These are phyloP conservation scores for Lacanobia wlatinum DNA, from an alignment of 2,888 invertebrate species.

Conservation along the genomic window DNA sequence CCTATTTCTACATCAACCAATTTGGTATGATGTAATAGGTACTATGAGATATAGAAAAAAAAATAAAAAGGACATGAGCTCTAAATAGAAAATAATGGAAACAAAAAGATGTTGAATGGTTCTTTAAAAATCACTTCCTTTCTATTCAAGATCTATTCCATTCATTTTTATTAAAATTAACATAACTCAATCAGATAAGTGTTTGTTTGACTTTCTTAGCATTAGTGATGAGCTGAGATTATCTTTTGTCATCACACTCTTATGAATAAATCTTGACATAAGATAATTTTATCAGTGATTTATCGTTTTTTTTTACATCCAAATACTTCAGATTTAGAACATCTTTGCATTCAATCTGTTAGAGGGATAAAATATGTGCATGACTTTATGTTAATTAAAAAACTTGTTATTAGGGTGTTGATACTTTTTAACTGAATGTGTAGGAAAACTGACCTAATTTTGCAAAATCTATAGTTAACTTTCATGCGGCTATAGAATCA, in stretches of 20 bases:
- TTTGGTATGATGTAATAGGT: not conserved
- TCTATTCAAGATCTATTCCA: constrained; percentile 1
- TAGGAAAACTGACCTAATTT: constrained; percentile 6
- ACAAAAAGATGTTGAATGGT: not conserved
- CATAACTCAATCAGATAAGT: constrained; percentile 22
- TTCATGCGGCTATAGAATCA: not conserved
- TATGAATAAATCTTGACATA: constrained; percentile 59
- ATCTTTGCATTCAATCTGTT: constrained; percentile 1
- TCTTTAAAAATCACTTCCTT: constrained; percentile 26
- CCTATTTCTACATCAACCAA: not conserved
- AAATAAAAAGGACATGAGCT: not conserved
- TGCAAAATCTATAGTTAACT: not conserved
- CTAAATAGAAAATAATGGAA: not conserved
- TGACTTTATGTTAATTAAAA: not conserved
- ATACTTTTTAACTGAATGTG: not conserved
- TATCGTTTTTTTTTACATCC: constrained; percentile 50
- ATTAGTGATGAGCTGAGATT: constrained; percentile 21
- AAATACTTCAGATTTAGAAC: constrained; percentile 31
- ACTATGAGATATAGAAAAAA: not conserved
- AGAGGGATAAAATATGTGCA: not conserved
- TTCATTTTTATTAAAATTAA: constrained; percentile 41
- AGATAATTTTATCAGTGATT: constrained; percentile 69
- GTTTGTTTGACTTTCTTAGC: constrained; percentile 28
- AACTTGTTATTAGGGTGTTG: not conserved
- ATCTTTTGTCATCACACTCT: constrained; percentile 49